Base-by-base conservation (phyloP, 2,888 invertebrate genomes). In the Escarpia spicata region DNA sequence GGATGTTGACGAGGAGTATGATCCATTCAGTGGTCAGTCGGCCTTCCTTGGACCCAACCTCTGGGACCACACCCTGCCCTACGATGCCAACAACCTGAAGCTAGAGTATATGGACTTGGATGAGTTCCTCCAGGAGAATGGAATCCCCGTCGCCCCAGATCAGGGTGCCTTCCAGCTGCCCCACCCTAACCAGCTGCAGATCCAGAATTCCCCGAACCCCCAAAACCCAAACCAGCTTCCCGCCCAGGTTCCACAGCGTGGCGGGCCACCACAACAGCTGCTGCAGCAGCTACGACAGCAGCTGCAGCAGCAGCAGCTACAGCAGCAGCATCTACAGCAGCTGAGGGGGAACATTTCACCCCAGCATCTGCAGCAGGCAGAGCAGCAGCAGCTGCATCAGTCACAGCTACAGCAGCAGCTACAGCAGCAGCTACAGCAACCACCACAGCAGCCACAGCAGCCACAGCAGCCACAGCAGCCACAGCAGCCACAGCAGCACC, bases 11-110 rank as follows among this genome's bases (percentile, higher is more conserved):
- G 75, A 75, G n/a, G 75, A 75, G 75, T 75, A 75, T 75, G 75
- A 75, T 26, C 75, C 75, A 45, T 92, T 93, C 58, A 52, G 37
- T 60, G 93, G 95, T 92, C 98, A 98, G 97, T 98, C 99, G 95
- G 99, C 99, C 96, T 99, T 99, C 97, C 98, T 99, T 95, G 99
- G 99, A 94, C 99, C 99, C 94, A 99, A 98, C 97, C 97, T 99
- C 94, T 99, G 99, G 99, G 99, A 99, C 97, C 98, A 98, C 97
- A 98, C 98, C 95, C 97, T 98, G 96, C 92, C 93, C 8, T 93
- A 92, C 26, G 93, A 93, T 52, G 92, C 75, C 43, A 92, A 91
- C 89, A 95, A 99, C 97, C 98, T 99, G 97, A 99, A 99, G 92
- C 94, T 96, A 93, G 96, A 96, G 93, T 99, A 99, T 97, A 99